Base-by-base conservation (phyloP, 2,113 vertebrate genomes). In the Mirza zaza region DNA sequence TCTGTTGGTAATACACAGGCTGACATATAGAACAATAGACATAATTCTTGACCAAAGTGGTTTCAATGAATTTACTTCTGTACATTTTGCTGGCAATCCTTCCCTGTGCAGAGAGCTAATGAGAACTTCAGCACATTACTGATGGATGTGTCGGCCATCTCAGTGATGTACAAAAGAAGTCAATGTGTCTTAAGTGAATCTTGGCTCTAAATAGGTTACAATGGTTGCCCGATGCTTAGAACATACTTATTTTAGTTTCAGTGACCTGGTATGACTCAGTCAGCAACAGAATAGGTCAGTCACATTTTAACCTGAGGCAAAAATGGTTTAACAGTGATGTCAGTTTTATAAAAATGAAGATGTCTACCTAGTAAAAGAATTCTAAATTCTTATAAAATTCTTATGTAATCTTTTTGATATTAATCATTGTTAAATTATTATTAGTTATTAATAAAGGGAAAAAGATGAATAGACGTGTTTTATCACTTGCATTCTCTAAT, bases 221-320 rank as follows among this genome's bases (percentile, higher is more conserved):
- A 92, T 80, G 68, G 82, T 89, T 83, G 96, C 75, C n/a, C 67
- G 86, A 87, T 86, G 75, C 87, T 96, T 94, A 96, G 48, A 94
- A 96, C 93, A 96, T 91, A 96, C 52, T 97, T 95, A 98, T 97
- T 97, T 97, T 96, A 91, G 93, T 94, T 94, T 96, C 91, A 95
- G 80, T 91, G 91, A 94, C 94, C 94, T 97, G 88, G 85, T 75
- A n/a, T 94, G 88, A 95, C 91, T 96, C 57, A 96, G 90, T 87
- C 83, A 87, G 90, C 87, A 87, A 73, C 1, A 94, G 79, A 96
- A 70, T 81, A 96, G 84, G 83, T 91, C 84, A 96, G 79, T 90
- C 70, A 93, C 91, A 93, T 91, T 97, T 92, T 96, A 96, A 96
- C 73, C 70, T 91, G 45, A 89, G 50, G 42, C 50, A 89, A 92